Base-by-base conservation (phyloP, 1,140 invertebrate species). In the Gonatopus flavifemur region DNA sequence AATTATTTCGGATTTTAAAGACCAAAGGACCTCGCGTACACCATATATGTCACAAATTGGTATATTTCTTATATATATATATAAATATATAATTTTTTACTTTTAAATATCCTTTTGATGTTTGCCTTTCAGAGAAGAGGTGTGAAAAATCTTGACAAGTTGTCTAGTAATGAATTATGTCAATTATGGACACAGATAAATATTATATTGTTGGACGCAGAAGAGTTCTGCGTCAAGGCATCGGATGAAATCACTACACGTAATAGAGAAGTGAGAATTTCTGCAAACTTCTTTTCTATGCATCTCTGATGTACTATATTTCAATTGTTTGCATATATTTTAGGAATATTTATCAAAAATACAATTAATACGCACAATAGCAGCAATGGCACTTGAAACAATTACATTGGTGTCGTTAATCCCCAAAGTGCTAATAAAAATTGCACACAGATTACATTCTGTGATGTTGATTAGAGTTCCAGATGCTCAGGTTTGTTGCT, bases 31-130 rank as follows among this genome's bases (percentile, higher is more conserved):
- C 22, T 9, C 20, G 15, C 10, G 30, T 15, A 13, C 13, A n/a
- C 18, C 28, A 9, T 12, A 44, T 59, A 44, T 59, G 47, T 19
- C 15, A 49, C 13, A 59, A 56, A 52, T 3, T 59, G 57, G 57
- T 59, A 52, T 36, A 45, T 9, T 31, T 24, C 16, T 20, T 28
- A 6, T n/a, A 31, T 0, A 20, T 2, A 33, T n/a, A n/a, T n/a
- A n/a, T n/a, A n/a, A n/a, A 1, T 37, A 24, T 21, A 28, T 33
- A 0, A 3, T 38, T 22, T 21, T 1, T 20, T 20, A 9, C 16
- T 36, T 18, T 16, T 36, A 7, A 9, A 36, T 36, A 12, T 20
- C 19, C 19, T 12, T 7, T 36, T 36, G n/a, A n/a, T n/a, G n/a
- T n/a, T n/a, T n/a, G 13, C n/a, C 15, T 35, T 45, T 12, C 12